Evolutionary conservation across 2,888 invertebrate genomes (phyloP), one percentile per base, ranked within the genome.

Genomic region (Cepaea hortensis): DNA sequence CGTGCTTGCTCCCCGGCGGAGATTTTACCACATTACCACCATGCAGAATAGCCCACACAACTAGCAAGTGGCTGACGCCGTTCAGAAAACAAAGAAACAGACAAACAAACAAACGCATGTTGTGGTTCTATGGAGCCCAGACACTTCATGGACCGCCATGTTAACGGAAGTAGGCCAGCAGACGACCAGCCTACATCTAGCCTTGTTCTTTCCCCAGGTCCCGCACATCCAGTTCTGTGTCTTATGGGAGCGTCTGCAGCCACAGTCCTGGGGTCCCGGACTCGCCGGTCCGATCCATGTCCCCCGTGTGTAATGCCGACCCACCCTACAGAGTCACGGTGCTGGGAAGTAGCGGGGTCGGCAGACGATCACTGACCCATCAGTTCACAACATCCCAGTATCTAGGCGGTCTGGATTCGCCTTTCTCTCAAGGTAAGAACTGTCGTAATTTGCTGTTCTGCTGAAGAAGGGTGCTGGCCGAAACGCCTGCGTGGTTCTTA

Each of bases 241-340:
- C 97, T 73, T 96, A 97, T 87, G 97, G 97, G 90, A 98, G 98
- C 95, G 97, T 97, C 82, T 97, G 97, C 84, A 97, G 97, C 82
- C 97, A 97, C 90, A 86, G 88, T 35, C 90, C 91, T 11, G 88
- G 88, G 35, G 87, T 70, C 11, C 87, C 87, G 7, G 72, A 85
- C 87, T 84, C 88, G 7, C 83, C 83, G 13, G 73, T 83, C 72
- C 72, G 48, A 11, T 46, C 83, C 15, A 77, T 79, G 35, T 55
- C 46, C 68, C 77, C 70, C 4, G 68, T 75, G 23, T 20, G 72
- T 50, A 18, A 50, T n/a, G n/a, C n/a, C 4, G 84, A 84, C 18
- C 35, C 35, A 35, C 85, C 95, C 86, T 96, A 95, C 93, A 96
- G 96, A 92, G 96, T 96, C 86, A 96, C 96, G 82, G 96, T 96